Conservation (phyloP, 2,888 invertebrate species). For the Eulithis prunata region DNA sequence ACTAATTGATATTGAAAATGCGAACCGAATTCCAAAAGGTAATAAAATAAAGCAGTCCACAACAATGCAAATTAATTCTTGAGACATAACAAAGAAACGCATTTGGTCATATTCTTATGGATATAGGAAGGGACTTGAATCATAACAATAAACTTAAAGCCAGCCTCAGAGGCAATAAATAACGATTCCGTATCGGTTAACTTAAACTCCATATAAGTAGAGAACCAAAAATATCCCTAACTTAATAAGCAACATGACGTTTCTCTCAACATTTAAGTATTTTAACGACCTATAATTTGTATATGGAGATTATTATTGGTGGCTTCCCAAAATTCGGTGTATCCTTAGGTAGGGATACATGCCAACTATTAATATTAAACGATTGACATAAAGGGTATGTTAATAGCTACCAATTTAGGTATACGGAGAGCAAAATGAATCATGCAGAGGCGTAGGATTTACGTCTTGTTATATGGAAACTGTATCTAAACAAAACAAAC, state of each 20-base stretch:
- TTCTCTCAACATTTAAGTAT: conserved; percentile 39
- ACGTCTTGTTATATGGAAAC: conserved; percentile 35
- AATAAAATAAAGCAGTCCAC: conserved; percentile 1
- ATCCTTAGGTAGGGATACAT: conserved; percentile 35
- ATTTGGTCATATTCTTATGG: conserved; percentile 3
- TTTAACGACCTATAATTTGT: conserved; percentile 45
- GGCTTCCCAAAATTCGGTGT: conserved; percentile 37
- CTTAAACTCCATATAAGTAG: conserved; percentile 36
- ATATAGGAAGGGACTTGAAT: conserved; percentile 32
- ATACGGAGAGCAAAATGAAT: conserved; percentile 60
- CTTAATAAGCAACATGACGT: conserved; percentile 43
- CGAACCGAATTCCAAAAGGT: no score
- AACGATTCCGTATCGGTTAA: conserved; percentile 38
- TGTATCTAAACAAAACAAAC: conserved; percentile 39
- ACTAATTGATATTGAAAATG: background rate
- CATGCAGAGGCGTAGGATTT: conserved; percentile 64
- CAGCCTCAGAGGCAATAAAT: conserved; percentile 38
- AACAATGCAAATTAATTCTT: conserved; percentile 8
- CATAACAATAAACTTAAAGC: conserved; percentile 26
- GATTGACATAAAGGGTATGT: conserved; percentile 65
- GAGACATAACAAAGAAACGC: conserved; percentile 15
- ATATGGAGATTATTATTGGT: conserved; percentile 42
- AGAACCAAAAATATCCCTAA: conserved; percentile 38
- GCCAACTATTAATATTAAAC: conserved; percentile 55
- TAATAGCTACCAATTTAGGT: conserved; percentile 68